A percentile compares a stretch with the other conserved stretches of the same genome.
These are phyloP conservation scores for Magallana angulata DNA, from an alignment of 1,140 invertebrate species.

Conservation along the genomic window DNA sequence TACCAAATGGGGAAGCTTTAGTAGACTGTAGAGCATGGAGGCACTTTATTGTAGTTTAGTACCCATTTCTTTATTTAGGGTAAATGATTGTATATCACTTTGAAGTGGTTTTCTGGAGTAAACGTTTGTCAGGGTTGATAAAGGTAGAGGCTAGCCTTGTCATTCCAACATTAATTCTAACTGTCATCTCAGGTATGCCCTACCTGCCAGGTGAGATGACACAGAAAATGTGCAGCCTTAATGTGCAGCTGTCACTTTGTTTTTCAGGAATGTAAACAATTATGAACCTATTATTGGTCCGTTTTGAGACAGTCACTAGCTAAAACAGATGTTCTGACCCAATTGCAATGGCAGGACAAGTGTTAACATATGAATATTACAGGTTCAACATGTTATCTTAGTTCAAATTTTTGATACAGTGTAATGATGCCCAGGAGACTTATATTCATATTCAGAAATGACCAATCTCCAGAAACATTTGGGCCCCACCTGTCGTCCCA, in stretches of 20 bases:
- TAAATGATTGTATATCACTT: slow-evolving; percentile 34
- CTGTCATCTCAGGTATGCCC: slow-evolving; percentile 29
- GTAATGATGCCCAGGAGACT: background rate
- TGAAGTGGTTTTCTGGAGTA: slow-evolving; percentile 15
- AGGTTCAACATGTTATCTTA: background rate
- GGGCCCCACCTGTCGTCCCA: background rate
- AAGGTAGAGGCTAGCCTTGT: background rate
- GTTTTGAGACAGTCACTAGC: background rate
- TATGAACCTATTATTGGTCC: background rate
- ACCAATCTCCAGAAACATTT: background rate
- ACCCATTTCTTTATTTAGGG: background rate
- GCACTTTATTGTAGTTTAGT: background rate
- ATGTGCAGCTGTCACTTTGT: background rate
- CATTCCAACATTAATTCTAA: slow-evolving; percentile 20
- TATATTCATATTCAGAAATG: background rate
- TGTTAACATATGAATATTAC: background rate
- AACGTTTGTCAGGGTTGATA: slow-evolving; percentile 12
- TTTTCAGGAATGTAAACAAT: slow-evolving; percentile 1
- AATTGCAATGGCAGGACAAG: background rate
- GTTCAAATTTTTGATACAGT: slow-evolving; percentile 2
- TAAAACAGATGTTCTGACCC: slow-evolving; percentile 14
- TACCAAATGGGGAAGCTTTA: background rate
- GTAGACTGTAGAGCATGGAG: background rate
- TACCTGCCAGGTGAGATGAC: background rate
- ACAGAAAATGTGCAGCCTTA: background rate